Evolutionary conservation across 2,797 vertebrate genomes (phyloP).

Genomic region (Characodon lateralis): DNA sequence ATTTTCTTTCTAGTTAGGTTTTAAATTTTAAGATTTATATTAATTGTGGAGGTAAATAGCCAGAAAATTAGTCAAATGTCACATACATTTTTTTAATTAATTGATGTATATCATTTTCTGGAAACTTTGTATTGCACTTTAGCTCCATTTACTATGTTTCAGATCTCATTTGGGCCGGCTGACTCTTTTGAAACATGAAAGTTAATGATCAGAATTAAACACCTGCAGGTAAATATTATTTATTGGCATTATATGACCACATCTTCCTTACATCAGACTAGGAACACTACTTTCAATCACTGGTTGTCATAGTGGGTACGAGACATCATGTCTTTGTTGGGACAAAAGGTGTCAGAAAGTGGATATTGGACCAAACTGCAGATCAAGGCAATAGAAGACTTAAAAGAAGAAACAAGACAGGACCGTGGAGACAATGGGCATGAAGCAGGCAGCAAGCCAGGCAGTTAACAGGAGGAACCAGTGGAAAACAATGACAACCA

Average conservation of each 20-base stretch:
- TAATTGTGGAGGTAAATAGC: neutral
- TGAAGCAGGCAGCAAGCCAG: no score
- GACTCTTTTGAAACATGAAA: neutral
- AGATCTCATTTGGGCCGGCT: neutral
- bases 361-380: no score
- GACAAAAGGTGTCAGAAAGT: neutral
- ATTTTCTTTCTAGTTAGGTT: neutral
- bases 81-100: neutral
- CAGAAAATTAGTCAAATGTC: neutral
- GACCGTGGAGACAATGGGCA: no score
- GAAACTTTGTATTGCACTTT: neutral
- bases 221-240: neutral
- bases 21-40: neutral
- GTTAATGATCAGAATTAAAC: neutral
- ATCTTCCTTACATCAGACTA: neutral
- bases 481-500: no score
- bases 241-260: neutral
- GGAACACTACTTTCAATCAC: neutral
- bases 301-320: neutral
- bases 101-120: neutral
- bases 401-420: no score
- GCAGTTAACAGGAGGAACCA: no score
- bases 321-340: neutral
- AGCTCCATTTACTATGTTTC: neutral
- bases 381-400: no score